A percentile compares a stretch with the other conserved stretches of the same genome.
Evolutionary conservation across 2,797 vertebrate species (phyloP).

Genomic region (Anabacerthia variegaticeps): DNA sequence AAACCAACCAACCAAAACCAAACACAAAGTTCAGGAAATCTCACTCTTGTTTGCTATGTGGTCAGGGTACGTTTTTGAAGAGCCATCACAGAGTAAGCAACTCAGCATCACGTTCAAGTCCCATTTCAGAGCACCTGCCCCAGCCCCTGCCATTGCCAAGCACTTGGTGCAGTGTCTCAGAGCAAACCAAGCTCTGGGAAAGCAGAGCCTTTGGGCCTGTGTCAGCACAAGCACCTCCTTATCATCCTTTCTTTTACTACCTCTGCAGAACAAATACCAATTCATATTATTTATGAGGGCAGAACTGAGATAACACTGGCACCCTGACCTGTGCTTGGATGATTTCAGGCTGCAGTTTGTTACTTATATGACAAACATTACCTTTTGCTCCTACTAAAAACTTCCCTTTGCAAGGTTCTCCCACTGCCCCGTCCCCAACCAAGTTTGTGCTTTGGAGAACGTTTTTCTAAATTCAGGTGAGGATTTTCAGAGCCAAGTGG

Average conservation of each 20-base stretch:
- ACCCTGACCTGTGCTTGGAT: neutral
- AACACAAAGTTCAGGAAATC: neutral
- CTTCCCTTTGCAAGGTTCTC: neutral
- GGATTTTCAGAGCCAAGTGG: neutral
- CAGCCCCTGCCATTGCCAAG: neutral
- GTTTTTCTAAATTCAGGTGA: neutral
- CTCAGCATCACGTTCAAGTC: neutral
- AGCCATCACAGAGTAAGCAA: neutral
- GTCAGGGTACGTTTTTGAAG: neutral
- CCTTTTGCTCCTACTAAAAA: neutral
- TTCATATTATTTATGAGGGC: neutral
- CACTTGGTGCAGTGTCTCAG: rapidly evolving
- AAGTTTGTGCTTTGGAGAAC: neutral
- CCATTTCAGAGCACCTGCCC: neutral
- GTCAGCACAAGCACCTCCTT: neutral
- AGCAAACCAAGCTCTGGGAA: neutral
- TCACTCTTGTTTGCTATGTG: neutral
- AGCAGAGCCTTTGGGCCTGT: neutral
- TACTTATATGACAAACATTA: rapidly evolving
- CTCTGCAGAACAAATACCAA: neutral
- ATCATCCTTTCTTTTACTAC: neutral
- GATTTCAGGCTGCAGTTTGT: neutral
- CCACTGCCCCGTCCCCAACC: too few relatives aligned
- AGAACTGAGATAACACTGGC: neutral
- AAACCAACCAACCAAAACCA: neutral